Evolutionary conservation across 1,140 invertebrate species (phyloP), one percentile per base, ranked within the genome.

Genomic region (Drosophila seguyi): DNA sequence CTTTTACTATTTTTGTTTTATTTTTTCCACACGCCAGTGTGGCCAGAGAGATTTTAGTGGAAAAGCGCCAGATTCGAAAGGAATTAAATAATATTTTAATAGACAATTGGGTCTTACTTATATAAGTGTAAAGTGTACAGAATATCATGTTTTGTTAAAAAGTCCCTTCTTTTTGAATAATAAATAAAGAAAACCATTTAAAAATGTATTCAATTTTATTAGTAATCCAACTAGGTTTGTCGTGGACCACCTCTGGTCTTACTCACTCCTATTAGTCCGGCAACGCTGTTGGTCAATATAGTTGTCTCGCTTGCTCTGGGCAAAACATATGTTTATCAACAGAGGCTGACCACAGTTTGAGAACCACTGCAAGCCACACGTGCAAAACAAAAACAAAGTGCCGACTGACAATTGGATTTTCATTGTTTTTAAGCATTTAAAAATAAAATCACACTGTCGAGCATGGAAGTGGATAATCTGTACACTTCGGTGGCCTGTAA

Each of bases 401-500:
- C 44, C 66, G 69, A 48, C 53, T 41, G 27, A 16, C n/a, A 50
- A 41, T 47, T 18, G 11, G 6, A 25, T 14, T 50, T 36, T 16
- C 0, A 10, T 18, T 36, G 18, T 18, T 29, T 36, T 16, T 41
- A 27, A 13, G 0, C 2, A 27, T n/a, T 50, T 36, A 22, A 36
- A 41, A 1, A 2, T 6, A 0, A 18, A 47, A 53, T 53, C 2
- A 48, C 22, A 18, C 39, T n/a, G 3, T 6, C 16, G 36, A 80
- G 58, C 14, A 92, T 93, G 92, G 47, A 84, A 67, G 75, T 94
- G n/a, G 71, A 93, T 47, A 93, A 93, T 81, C 79, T 93, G 61
- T 96, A 96, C 68, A 94, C 94, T 41, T 95, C 95, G n/a, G 94
- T 95, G 71, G 95, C 94, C 0, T 97, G 96, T 84, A 98, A 98